phyloP scores from a whole-genome alignment of 2,888 invertebrate species.

The Exocentrus adspersus region DNA sequence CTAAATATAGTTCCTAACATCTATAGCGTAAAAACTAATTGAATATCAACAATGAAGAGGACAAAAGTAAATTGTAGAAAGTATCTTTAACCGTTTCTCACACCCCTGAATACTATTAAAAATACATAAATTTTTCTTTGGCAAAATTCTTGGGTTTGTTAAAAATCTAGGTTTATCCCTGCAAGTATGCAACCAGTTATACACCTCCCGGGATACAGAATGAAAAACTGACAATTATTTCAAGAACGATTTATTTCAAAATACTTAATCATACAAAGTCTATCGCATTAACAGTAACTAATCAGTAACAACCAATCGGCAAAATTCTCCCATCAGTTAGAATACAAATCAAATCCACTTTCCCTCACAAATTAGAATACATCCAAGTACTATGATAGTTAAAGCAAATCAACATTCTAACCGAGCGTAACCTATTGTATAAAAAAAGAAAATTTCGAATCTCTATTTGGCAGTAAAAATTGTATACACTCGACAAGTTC shows the following conservation, averaged over 20 bases:
- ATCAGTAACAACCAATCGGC: conserved; percentile 49
- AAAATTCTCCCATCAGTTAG: conserved; percentile 40
- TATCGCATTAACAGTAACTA: conserved; percentile 49
- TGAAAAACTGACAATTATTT: not conserved
- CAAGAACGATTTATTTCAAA: conserved; percentile 39
- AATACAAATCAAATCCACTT: conserved; percentile 28
- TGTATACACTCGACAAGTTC: conserved; percentile 39
- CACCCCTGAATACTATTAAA: too few relatives aligned
- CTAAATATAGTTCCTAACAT: too few relatives aligned
- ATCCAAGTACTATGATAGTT: conserved; percentile 40
- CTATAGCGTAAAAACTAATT: too few relatives aligned
- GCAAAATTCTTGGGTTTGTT: too few relatives aligned
- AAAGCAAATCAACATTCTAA: conserved; percentile 43
- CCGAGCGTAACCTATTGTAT: conserved; percentile 39
- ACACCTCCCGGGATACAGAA: too few relatives aligned
- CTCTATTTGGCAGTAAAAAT: conserved; percentile 44
- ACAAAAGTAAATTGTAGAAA: too few relatives aligned
- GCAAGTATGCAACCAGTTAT: too few relatives aligned
- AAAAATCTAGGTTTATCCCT: too few relatives aligned
- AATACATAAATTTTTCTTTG: too few relatives aligned
- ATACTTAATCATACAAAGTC: conserved; percentile 48
- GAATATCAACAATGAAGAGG: too few relatives aligned
- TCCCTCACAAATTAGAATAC: conserved; percentile 29
- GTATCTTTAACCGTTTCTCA: too few relatives aligned
- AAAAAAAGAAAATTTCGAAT: conserved; percentile 42